Evolutionary conservation across 2,888 invertebrate genomes (phyloP).

Genomic region (Drosophila stalkeri): DNA sequence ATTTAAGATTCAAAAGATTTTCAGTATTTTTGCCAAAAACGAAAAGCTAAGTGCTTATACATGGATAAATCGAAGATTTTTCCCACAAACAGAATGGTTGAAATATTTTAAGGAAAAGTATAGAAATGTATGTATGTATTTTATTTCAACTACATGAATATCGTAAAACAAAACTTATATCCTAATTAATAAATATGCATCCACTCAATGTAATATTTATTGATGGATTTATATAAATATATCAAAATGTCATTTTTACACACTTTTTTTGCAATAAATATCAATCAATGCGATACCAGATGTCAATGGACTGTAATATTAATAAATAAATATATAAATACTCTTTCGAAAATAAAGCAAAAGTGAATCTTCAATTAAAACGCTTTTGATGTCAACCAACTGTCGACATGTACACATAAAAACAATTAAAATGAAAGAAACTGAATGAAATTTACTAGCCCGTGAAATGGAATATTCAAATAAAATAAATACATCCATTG

Average conservation of each 20-base stretch:
- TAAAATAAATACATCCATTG: slow-evolving; percentile 4
- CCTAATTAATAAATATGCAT: too few species aligned
- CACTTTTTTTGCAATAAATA: neutral
- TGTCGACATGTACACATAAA: neutral
- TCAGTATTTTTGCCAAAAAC: neutral
- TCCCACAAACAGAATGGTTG: neutral
- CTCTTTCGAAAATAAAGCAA: neutral
- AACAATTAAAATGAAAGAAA: neutral
- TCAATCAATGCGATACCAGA: too few species aligned
- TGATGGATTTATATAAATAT: neutral
- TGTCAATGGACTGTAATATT: neutral
- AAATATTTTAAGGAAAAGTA: too few species aligned
- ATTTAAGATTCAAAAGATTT: neutral
- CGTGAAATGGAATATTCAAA: slow-evolving; percentile 13
- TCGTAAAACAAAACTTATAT: too few species aligned
- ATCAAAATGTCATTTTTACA: neutral
- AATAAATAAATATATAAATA: neutral
- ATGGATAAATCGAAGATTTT: neutral
- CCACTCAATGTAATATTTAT: neutral
- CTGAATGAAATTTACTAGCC: neutral
- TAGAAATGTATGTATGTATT: neutral
- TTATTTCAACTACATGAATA: too few species aligned
- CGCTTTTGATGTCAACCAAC: neutral
- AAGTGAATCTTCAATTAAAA: neutral
- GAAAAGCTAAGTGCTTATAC: slow-evolving; percentile 1